A percentile compares a stretch with the other conserved stretches of the same genome.
Evolutionary conservation across 1,140 invertebrate species (phyloP).

Genomic region (Drosophila littoralis): DNA sequence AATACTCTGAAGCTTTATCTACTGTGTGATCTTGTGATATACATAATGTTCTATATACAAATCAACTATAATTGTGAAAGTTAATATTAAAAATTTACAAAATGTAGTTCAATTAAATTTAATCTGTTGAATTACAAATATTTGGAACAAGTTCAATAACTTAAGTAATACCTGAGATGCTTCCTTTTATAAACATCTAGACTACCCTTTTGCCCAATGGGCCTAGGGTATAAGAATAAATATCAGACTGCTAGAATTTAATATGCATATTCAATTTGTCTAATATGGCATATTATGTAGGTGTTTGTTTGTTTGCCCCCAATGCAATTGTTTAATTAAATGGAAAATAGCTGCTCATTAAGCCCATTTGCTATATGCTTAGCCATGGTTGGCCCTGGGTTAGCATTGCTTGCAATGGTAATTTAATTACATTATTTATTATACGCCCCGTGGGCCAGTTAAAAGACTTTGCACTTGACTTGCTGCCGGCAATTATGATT

Average conservation of each 20-base stretch:
- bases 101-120: too few relatives aligned
- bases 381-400: not conserved
- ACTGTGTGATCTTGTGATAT: too few relatives aligned
- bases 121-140: too few relatives aligned
- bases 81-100: too few relatives aligned
- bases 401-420: conserved; percentile 48
- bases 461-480: conserved; percentile 56
- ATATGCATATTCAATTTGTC: conserved; percentile 45
- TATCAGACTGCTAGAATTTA: conserved; percentile 26
- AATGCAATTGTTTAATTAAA: conserved; percentile 79
- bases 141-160: too few relatives aligned
- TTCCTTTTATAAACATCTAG: too few relatives aligned
- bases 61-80: too few relatives aligned
- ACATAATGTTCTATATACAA: too few relatives aligned
- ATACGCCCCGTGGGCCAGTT: conserved; percentile 35
- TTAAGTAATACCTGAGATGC: too few relatives aligned
- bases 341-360: conserved; percentile 54
- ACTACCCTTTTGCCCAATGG: too few relatives aligned
- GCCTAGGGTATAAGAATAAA: conserved; percentile 30
- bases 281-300: conserved; percentile 38
- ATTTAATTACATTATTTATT: conserved; percentile 79
- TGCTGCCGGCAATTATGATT: conserved; percentile 41
- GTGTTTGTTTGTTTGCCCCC: conserved; percentile 54
- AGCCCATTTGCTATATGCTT: conserved; percentile 21
- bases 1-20: too few relatives aligned